Evolutionary conservation across 2,797 vertebrate species (phyloP), one percentile per base, ranked within the genome.

Genomic region (Halcyon chelicuti): DNA sequence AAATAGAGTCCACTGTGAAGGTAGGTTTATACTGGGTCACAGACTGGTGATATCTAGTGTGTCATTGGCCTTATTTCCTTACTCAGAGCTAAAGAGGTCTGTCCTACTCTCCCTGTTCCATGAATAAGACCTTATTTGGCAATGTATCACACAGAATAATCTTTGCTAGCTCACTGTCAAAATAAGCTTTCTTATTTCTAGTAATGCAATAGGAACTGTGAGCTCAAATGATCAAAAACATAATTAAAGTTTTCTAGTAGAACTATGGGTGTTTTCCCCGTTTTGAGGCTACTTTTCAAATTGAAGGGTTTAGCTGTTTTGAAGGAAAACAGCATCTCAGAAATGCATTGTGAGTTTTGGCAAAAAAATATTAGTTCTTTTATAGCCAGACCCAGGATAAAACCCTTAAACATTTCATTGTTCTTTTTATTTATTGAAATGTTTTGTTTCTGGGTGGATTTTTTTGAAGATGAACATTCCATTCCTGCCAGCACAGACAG

Each of bases 381-480:
- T 60, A 16, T 70, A 78, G 44, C 15, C 74, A 88, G 40, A 72
- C 6, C 5, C 29, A 51, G 14, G 29, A 88, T 35, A 52, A 86
- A 88, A 40, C 5, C 29, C 29, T 54, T 39, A 21, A 71, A 51
- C 4, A 51, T 77, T 46, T 63, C 10, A 44, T 13, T 87, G 12
- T 14, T 49, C 22, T 67, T 18, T 47, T 65, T 54, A 78, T 42
- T 79, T 68, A 51, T 19, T 86, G 18, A 83, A 81, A 65, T 37
- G 5, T 28, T 82, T 90, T 95, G 17, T 83, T 58, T 87, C 58
- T 29, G 67, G 14, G 79, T 80, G 70, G 49, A 71, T 74, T 76
- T 89, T 46, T 89, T 46, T 82, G 15, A 84, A 77, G 49, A 80
- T 23, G 20, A 84, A n/a, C 21, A 67, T 28, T 39, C 46, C 29